Conservation (phyloP, 2,113 vertebrate species). For the Phoxinus phoxinus region DNA sequence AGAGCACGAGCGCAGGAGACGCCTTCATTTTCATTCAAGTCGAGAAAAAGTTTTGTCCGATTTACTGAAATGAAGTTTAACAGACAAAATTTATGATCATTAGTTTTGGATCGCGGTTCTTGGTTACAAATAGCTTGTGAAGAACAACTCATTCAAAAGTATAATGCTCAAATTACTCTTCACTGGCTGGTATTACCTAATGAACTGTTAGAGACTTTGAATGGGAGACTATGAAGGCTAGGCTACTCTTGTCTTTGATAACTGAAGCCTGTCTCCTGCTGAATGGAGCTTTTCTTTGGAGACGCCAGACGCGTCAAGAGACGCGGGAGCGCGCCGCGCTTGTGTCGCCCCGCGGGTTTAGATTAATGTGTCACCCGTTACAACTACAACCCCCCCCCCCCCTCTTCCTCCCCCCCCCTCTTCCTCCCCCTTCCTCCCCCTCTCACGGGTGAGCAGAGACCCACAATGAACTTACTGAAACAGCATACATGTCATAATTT, state of each 20-base stretch:
- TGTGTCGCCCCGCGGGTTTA: neutral
- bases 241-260: neutral
- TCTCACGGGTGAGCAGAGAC: neutral
- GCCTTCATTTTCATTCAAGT: conserved; percentile 44
- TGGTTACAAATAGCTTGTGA: neutral
- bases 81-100: neutral
- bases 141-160: neutral
- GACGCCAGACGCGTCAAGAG: neutral
- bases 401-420: too few species aligned
- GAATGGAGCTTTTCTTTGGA: neutral
- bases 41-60: neutral
- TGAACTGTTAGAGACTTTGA: neutral
- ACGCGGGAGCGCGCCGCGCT: neutral
- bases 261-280: neutral
- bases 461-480: too few species aligned
- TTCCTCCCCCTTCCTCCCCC: too few species aligned
- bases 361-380: neutral
- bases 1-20: conserved; percentile 77
- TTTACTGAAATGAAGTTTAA: neutral
- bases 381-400: neutral
- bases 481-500: too few species aligned
- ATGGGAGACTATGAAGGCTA: neutral
- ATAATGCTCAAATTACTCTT: neutral
- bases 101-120: neutral
- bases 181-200: neutral